Percentiles rank a stretch among this genome's conserved stretches.
phyloP scores from a whole-genome alignment of 2,797 vertebrate species.

The Macroramphosus scolopax region DNA sequence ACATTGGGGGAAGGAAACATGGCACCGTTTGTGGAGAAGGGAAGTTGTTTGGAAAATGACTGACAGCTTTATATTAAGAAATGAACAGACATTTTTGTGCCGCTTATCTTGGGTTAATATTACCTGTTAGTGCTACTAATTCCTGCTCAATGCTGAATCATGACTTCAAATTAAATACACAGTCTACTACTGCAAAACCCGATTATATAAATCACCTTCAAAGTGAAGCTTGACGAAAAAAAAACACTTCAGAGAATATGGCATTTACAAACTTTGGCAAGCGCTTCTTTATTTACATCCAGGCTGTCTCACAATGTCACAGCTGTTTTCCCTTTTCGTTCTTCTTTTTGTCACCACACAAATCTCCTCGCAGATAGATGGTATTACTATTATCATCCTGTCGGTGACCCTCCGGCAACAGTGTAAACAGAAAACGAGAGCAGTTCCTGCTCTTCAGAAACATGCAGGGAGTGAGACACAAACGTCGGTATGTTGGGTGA shows the following conservation, averaged over 20 bases:
- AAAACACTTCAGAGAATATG: slow-evolving; percentile 53
- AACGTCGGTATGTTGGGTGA: slow-evolving; percentile 34
- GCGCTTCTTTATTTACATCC: slow-evolving; percentile 86
- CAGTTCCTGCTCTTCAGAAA: slow-evolving; percentile 54
- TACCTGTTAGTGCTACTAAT: too few species aligned
- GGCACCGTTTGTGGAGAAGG: too few species aligned
- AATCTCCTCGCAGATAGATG: slow-evolving; percentile 51
- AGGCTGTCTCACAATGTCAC: slow-evolving; percentile 73
- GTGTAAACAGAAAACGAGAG: slow-evolving; percentile 65
- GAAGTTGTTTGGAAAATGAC: too few species aligned
- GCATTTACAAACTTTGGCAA: slow-evolving; percentile 86
- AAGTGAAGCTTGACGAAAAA: slow-evolving; percentile 8
- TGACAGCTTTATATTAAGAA: too few species aligned
- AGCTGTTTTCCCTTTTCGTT: slow-evolving; percentile 67
- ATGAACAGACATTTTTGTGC: too few species aligned
- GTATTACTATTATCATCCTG: slow-evolving; percentile 39
- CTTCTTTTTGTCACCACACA: slow-evolving; percentile 29
- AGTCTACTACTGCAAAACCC: too few species aligned
- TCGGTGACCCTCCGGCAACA: slow-evolving; percentile 46
- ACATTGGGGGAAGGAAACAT: too few species aligned
- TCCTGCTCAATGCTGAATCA: too few species aligned
- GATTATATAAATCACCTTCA: too few species aligned
- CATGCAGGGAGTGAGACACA: slow-evolving; percentile 63
- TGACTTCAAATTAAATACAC: too few species aligned
- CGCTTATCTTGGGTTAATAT: too few species aligned